These are phyloP conservation scores for Pangasius larnaudii DNA, from an alignment of 2,797 vertebrate genomes.

Conservation along the genomic window DNA sequence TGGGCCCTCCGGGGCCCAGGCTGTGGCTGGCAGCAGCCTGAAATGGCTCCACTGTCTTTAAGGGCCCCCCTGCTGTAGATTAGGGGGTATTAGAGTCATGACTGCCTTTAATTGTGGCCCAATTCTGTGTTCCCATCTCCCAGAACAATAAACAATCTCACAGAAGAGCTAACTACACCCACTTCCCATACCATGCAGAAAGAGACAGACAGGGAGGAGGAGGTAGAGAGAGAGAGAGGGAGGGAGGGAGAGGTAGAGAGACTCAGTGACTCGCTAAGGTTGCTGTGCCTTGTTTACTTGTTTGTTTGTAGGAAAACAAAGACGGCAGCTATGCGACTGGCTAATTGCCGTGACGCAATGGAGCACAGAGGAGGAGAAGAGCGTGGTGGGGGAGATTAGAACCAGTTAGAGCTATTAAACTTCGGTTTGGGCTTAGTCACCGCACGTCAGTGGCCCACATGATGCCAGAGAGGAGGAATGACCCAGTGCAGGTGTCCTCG, in stretches of 20 bases:
- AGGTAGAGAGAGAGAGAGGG: background rate
- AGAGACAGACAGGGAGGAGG: constrained; percentile 11
- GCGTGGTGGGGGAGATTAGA: constrained; percentile 54
- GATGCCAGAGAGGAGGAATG: constrained; percentile 44
- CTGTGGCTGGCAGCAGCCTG: constrained; percentile 49
- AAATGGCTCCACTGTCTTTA: constrained; percentile 56
- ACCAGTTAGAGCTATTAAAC: constrained; percentile 38
- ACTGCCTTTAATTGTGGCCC: constrained; percentile 60
- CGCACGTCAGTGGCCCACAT: constrained; percentile 30
- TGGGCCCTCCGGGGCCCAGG: constrained; percentile 34
- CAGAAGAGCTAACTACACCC: constrained; percentile 47
- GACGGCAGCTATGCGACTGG: constrained; percentile 57
- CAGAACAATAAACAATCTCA: constrained; percentile 61
- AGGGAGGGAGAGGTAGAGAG: background rate
- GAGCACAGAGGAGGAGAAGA: constrained; percentile 28
- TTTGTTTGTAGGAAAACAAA: constrained; percentile 57
- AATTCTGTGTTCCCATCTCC: constrained; percentile 60
- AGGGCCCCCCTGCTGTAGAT: constrained; percentile 62
- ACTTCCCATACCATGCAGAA: constrained; percentile 42
- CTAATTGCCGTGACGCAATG: constrained; percentile 45
- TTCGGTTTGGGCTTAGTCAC: constrained; percentile 30
- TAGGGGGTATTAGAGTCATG: constrained; percentile 59
- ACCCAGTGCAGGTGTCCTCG: constrained; percentile 53
- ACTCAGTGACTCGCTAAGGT: background rate
- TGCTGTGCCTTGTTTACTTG: constrained; percentile 55